phyloP scores from a whole-genome alignment of 2,113 vertebrate species.

The Brachypodius melanocephalos region DNA sequence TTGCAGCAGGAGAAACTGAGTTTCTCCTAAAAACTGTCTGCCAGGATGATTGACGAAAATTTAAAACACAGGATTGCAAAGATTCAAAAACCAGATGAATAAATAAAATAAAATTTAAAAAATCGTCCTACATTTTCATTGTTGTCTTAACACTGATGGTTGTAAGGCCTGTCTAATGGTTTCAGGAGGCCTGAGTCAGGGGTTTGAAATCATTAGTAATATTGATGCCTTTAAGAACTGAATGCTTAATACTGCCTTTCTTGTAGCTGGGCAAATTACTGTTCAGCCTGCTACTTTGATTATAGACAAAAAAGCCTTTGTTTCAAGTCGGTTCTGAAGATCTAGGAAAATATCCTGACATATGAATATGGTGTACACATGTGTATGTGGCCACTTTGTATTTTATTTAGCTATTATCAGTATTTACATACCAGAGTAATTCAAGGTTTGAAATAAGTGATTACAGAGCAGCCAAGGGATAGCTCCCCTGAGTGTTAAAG shows the following conservation, averaged over 20 bases:
- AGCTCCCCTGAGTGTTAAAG: background rate
- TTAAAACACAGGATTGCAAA: background rate
- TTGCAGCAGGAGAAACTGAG: background rate
- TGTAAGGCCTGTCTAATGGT: background rate
- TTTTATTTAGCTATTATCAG: background rate
- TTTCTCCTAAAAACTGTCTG: background rate
- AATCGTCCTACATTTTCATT: background rate
- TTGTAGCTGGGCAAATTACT: background rate
- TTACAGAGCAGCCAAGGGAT: background rate
- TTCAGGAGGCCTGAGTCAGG: constrained; percentile 17
- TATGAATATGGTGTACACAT: background rate
- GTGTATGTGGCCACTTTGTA: background rate
- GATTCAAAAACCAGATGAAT: constrained; percentile 8
- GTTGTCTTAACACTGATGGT: background rate
- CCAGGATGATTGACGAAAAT: background rate
- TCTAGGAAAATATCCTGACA: background rate
- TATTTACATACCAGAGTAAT: constrained; percentile 18
- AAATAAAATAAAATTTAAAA: background rate
- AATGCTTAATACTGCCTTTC: background rate
- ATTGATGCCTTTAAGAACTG: constrained; percentile 16
- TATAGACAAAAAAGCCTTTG: constrained; percentile 12
- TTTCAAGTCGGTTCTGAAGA: constrained; percentile 1
- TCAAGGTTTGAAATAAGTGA: background rate
- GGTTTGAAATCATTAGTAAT: constrained; percentile 51
- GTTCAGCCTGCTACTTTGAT: background rate